Conservation (phyloP, 2,113 vertebrate species). For the Scortum barcoo region DNA sequence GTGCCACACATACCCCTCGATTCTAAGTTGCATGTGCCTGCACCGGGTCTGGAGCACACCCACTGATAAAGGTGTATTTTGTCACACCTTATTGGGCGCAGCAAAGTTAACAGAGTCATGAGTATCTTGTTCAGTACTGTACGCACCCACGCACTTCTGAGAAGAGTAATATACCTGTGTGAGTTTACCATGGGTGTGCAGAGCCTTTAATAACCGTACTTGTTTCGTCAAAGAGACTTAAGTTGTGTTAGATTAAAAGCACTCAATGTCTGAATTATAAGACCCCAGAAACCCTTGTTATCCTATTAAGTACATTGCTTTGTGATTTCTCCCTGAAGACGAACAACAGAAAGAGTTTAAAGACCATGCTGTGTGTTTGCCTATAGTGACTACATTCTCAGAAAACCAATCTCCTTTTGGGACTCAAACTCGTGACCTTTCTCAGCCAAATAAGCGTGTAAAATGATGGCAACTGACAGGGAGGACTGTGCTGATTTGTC, state of each 20-base stretch:
- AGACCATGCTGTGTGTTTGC: slow-evolving; percentile 13
- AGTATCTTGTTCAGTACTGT: not conserved
- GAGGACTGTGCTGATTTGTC: slow-evolving; percentile 54
- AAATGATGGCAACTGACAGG: slow-evolving; percentile 42
- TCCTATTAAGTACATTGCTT: slow-evolving; percentile 19
- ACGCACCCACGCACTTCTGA: not conserved
- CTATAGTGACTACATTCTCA: slow-evolving; percentile 13
- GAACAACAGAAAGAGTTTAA: slow-evolving; percentile 21
- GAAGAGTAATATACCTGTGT: not conserved
- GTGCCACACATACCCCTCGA: not conserved
- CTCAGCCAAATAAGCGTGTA: slow-evolving; percentile 43
- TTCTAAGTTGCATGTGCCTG: not conserved
- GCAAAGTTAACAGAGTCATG: not conserved
- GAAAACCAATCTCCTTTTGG: slow-evolving; percentile 25
- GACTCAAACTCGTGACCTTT: slow-evolving; percentile 52
- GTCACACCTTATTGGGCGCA: not conserved
- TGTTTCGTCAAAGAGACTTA: not conserved
- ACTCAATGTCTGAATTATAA: not conserved
- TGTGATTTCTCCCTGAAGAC: slow-evolving; percentile 13
- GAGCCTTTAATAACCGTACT: not conserved
- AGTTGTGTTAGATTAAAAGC: slow-evolving; percentile 5
- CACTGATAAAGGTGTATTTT: not conserved
- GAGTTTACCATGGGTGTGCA: not conserved
- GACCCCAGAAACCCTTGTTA: not conserved
- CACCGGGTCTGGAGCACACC: not conserved